Percentiles rank a stretch among this genome's conserved stretches.
These are phyloP conservation scores for Vanacampus margaritifer DNA, from an alignment of 2,113 vertebrate species.

Conservation along the genomic window DNA sequence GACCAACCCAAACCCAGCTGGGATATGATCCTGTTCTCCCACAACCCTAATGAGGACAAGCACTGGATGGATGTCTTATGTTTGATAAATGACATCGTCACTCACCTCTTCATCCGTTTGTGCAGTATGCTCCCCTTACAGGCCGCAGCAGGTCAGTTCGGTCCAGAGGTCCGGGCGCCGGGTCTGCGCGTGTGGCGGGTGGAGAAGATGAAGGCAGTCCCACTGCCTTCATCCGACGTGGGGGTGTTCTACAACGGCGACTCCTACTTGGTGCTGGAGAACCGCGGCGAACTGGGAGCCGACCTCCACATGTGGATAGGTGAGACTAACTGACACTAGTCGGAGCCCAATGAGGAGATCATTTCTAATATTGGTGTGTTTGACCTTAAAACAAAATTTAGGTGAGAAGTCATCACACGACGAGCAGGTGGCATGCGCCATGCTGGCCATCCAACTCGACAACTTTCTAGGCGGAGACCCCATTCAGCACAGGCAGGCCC, in stretches of 20 bases:
- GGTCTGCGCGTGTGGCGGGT: conserved; percentile 81
- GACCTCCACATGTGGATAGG: conserved; percentile 91
- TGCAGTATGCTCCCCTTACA: conserved; percentile 69
- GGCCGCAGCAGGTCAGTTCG: conserved; percentile 69
- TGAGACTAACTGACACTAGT: conserved; percentile 43
- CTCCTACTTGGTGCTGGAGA: conserved; percentile 83
- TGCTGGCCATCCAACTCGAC: conserved; percentile 85
- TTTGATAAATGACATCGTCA: background rate
- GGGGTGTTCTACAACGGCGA: conserved; percentile 85
- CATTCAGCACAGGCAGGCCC: conserved; percentile 80
- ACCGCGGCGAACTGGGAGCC: conserved; percentile 65
- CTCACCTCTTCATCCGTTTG: background rate
- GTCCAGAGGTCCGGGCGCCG: conserved; percentile 47
- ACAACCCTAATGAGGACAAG: too few relatives aligned
- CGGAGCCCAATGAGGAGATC: background rate
- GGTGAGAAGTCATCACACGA: conserved; percentile 83
- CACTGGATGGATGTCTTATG: background rate
- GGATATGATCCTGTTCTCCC: too few relatives aligned
- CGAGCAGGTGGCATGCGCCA: conserved; percentile 82
- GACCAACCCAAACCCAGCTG: too few relatives aligned
- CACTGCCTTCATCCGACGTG: conserved; percentile 55
- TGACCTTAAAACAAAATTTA: conserved; percentile 26
- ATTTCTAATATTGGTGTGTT: background rate
- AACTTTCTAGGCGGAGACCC: conserved; percentile 80
- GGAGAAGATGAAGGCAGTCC: conserved; percentile 84